Base-by-base conservation (phyloP, 1,140 invertebrate genomes). In the Papilio helenus region DNA sequence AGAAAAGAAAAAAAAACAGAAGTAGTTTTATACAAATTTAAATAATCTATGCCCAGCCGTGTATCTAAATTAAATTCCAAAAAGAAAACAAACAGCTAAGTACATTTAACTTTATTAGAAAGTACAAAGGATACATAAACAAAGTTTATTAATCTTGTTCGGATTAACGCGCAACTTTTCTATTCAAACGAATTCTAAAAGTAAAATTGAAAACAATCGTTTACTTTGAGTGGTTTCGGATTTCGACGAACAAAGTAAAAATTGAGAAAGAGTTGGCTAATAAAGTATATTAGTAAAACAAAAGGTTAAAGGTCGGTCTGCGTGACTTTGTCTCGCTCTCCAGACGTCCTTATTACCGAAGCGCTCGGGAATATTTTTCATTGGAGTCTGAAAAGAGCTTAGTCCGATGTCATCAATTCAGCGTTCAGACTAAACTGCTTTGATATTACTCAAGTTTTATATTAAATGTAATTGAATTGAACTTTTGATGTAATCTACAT, bases 241-340 rank as follows among this genome's bases (percentile, higher is more conserved):
- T 44, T 23, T 42, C 14, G 3, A 44, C n/a, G 72, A 26, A 74
- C 23, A 51, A 65, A 58, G 44, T 42, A 77, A 77, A 44, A 77
- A 58, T 61, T 29, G 51, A 44, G 55, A 29, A 61, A 34, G 58
- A 65, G 76, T 77, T 44, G 51, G 29, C 76, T 61, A 61, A 65
- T 77, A 65, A 77, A 65, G 76, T 77, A 77, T 79, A 46, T 58
- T 49, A 78, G 80, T 84, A 81, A 86, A 84, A 82, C 84, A 86
- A 68, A 84, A 90, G 86, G 84, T 87, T 86, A 85, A 81, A 78
- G 81, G 84, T 85, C 86, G 83, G 80, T 87, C 88, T 87, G 81
- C 74, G 80, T 89, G 88, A 90, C 90, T 88, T 92, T 92, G 87
- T 58, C 10, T 79, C 82, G 90, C 81, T 92, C 90, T 92, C 90